Evolutionary conservation across 2,797 vertebrate genomes (phyloP).

Genomic region (Lithobates pipiens): DNA sequence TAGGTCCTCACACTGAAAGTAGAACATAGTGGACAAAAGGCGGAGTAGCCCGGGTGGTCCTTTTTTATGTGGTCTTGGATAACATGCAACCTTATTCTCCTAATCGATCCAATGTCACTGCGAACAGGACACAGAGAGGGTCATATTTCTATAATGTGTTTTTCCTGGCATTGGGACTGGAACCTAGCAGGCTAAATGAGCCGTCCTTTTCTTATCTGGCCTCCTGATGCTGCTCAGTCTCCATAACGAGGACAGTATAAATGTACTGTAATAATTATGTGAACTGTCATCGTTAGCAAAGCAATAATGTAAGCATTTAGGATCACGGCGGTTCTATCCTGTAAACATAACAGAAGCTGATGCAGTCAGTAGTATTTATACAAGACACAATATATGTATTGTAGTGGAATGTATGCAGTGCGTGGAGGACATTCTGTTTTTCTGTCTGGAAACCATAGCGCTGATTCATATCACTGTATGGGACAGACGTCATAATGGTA

Average conservation of each 20-base stretch:
- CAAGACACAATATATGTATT: neutral
- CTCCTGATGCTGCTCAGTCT: neutral
- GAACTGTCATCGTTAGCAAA: neutral
- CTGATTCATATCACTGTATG: neutral
- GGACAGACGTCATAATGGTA: neutral
- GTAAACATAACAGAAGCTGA: conserved; percentile 22
- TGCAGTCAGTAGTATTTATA: neutral
- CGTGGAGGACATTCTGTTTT: neutral
- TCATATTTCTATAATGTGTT: too few species aligned
- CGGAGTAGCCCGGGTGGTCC: too few species aligned
- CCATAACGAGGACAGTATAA: neutral
- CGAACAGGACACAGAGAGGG: too few species aligned
- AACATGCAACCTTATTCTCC: too few species aligned
- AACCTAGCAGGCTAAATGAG: neutral
- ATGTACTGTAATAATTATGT: neutral
- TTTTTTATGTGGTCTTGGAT: too few species aligned
- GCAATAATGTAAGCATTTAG: conserved; percentile 7
- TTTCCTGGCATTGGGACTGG: too few species aligned
- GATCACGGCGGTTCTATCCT: neutral
- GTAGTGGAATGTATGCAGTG: neutral
- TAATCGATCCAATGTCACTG: too few species aligned
- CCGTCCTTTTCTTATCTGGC: conserved; percentile 1
- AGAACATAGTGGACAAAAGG: too few species aligned
- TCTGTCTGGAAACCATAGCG: neutral
- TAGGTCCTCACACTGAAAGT: too few species aligned